Evolutionary conservation across 2,888 invertebrate species (phyloP), one percentile per base, ranked within the genome.

Genomic region (Gordius sp.): DNA sequence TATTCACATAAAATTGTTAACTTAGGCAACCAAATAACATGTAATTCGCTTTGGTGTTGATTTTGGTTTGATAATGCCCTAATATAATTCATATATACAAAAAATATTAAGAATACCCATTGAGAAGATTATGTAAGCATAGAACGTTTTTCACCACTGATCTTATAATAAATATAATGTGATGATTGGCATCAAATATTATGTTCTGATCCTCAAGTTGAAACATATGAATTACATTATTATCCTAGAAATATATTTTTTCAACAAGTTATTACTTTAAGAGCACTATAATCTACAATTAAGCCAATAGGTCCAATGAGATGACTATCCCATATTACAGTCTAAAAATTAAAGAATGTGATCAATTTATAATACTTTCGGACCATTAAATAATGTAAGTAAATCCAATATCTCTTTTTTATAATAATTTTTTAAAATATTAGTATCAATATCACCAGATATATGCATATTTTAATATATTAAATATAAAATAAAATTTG

Each of bases 171-270:
- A 47, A 47, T n/a, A 47, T 20, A 18, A 47, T n/a, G 4, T 47
- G 13, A 4, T 47, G 8, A 4, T 13, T 23, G 4, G 13, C 4
- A 18, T 47, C 47, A 8, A 47, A n/a, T 4, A 23, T 13, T 20
- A 47, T 23, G 4, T 4, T 4, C 4, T 47, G 16, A 18, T 20
- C 47, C 4, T 47, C 20, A 47, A 47, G 23, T 47, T 13, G 4
- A 20, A 18, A 47, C 47, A 47, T 47, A 47, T 47, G 47, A 47
- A 8, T 20, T n/a, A 47, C 47, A 47, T 47, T 4, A 20, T 47
- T 47, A 47, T 47, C 23, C 47, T 47, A 23, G 4, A 33, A 33
- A 33, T 33, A 33, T 20, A 47, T 47, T 47, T 8, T 18, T 47
- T n/a, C 8, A 47, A 33, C 8, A 33, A 33, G 8, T 23, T 4